Evolutionary conservation across 2,888 invertebrate genomes (phyloP).

Genomic region (Sicus ferrugineus): DNA sequence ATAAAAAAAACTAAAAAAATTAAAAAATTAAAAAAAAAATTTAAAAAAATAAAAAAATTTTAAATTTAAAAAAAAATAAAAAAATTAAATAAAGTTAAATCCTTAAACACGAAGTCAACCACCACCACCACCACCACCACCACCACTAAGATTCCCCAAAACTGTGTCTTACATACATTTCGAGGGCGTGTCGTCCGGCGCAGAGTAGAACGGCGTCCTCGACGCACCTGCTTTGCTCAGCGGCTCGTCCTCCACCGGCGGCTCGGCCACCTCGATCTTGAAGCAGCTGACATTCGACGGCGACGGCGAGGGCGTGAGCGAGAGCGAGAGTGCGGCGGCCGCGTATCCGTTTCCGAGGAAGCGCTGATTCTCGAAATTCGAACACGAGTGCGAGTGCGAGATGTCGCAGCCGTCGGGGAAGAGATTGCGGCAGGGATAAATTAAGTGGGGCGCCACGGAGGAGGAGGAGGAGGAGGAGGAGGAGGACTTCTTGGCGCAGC

Average conservation of each 20-base stretch:
- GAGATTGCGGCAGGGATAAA: conserved; percentile 58
- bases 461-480: too few species aligned
- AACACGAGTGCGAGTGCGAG: conserved; percentile 48
- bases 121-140: too few species aligned
- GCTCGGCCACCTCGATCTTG: conserved; percentile 12
- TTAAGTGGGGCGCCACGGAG: conserved; percentile 46
- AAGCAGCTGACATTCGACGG: conserved; percentile 1
- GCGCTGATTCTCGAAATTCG: conserved; percentile 35
- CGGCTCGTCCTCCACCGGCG: conserved; percentile 8
- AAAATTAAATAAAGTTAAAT: too few species aligned
- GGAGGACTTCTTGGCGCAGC: too few species aligned
- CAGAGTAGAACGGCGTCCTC: background rate
- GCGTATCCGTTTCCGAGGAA: background rate
- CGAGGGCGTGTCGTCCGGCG: background rate
- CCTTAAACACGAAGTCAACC: too few species aligned
- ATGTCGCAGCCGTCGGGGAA: conserved; percentile 59
- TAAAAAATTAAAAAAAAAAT: too few species aligned
- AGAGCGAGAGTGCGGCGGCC: background rate
- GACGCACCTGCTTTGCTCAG: too few species aligned
- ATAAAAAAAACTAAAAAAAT: too few species aligned
- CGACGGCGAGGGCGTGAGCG: background rate
- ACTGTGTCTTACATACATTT: conserved; percentile 6
- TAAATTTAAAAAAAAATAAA: too few species aligned
- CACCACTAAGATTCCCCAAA: too few species aligned
- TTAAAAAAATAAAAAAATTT: too few species aligned